Conservation (phyloP, 2,113 vertebrate species). For the Perccottus glenii region DNA sequence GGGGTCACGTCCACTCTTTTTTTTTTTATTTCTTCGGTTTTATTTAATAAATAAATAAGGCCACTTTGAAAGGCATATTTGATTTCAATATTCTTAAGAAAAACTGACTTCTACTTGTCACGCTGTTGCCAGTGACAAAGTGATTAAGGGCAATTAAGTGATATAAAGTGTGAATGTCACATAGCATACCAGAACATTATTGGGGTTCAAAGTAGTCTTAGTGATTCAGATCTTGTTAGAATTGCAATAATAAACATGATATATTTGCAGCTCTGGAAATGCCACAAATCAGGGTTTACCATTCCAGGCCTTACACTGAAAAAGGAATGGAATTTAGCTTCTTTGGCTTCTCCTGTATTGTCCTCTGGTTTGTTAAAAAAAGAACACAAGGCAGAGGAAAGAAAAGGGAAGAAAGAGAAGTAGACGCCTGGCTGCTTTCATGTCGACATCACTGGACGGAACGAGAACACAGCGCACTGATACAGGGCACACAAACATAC, state of each 20-base stretch:
- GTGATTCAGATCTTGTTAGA: too few relatives aligned
- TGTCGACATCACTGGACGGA: constrained; percentile 33
- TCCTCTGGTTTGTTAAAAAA: constrained; percentile 32
- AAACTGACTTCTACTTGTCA: too few relatives aligned
- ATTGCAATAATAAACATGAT: background rate
- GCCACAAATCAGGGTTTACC: background rate
- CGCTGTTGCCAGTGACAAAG: too few relatives aligned
- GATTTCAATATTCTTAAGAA: too few relatives aligned
- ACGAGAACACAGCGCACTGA: constrained; percentile 14
- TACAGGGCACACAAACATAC: constrained; percentile 22
- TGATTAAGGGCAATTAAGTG: too few relatives aligned
- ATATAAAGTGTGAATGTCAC: too few relatives aligned
- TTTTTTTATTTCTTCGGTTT: too few relatives aligned
- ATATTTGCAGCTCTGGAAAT: background rate
- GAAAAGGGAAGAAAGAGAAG: background rate
- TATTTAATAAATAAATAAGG: too few relatives aligned
- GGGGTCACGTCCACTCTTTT: too few relatives aligned
- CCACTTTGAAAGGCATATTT: too few relatives aligned
- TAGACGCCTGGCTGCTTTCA: constrained; percentile 17
- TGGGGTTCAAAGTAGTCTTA: too few relatives aligned
- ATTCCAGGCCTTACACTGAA: background rate
- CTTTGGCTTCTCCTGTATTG: constrained; percentile 25
- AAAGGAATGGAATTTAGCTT: constrained; percentile 19
- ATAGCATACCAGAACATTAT: too few relatives aligned
- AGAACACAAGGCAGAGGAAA: background rate